Evolutionary conservation across 2,888 invertebrate species (phyloP), one percentile per base, ranked within the genome.

Genomic region (Notodonta dromedarius): DNA sequence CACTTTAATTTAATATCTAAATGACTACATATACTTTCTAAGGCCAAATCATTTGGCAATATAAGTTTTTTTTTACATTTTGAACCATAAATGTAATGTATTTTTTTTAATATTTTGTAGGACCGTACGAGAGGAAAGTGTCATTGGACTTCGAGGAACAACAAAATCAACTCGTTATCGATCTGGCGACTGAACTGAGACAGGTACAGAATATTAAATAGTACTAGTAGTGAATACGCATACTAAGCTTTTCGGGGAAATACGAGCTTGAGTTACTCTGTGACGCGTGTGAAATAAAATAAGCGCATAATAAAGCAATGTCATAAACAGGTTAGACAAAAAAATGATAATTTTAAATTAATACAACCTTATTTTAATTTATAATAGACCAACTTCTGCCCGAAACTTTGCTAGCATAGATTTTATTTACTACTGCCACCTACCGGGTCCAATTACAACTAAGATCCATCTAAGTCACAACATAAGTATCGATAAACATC

Each of bases 171-270:
- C 86, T 96, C 11, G 94, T 96, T 0, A 92, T 95, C 14, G 94
- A 94, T 61, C 86, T 96, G 39, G 95, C 96, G 0, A 95, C 95
- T 13, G 95, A 96, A 71, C 77, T 96, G 11, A 91, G 95, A 66
- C 94, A 95, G 84, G 93, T 95, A 66, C 74, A 35, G 12, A 35
- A 14, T 35, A 16, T n/a, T 5, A n/a, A 53, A 35, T 53, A 35
- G n/a, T 6, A 53, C 52, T 13, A 14, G 50, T 9, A 14, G 50
- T 8, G 7, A 50, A 16, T 16, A 50, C 1, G 8, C 16, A 50
- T 16, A 50, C 50, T 50, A 16, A 50, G 50, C 16, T 50, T 5
- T 16, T 4, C 9, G 14, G 5, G 11, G 9, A 16, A 50, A 50
- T 50, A 16, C 11, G 50, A 50, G 14, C 16, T 16, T 1, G 2